Evolutionary conservation across 2,888 invertebrate species (phyloP).

Genomic region (Drosophila algonquin): DNA sequence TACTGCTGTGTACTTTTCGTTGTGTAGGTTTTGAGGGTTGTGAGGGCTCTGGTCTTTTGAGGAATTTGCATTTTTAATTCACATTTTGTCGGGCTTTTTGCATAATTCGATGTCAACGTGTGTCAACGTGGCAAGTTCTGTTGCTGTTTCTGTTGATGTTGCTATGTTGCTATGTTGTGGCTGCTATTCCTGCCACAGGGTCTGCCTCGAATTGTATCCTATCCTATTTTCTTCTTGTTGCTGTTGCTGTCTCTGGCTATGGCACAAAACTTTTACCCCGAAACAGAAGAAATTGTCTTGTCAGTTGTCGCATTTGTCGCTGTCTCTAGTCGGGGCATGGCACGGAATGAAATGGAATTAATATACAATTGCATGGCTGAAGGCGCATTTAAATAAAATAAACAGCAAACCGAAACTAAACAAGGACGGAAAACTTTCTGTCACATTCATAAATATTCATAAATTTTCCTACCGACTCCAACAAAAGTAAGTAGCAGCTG

Average conservation of each 20-base stretch:
- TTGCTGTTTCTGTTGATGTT: not conserved
- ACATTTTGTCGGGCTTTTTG: constrained; percentile 68
- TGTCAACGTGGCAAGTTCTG: constrained; percentile 58
- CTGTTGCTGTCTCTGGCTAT: constrained; percentile 45
- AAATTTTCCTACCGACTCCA: constrained; percentile 34
- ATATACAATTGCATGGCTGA: constrained; percentile 78
- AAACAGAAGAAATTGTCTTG: constrained; percentile 73
- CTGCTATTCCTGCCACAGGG: constrained; percentile 49
- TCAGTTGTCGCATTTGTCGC: constrained; percentile 78
- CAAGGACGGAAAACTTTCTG: constrained; percentile 60
- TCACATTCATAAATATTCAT: constrained; percentile 79
- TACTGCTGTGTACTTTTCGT: constrained; percentile 10
- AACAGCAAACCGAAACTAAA: constrained; percentile 41
- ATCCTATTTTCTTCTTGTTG: not conserved
- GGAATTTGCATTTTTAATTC: constrained; percentile 77
- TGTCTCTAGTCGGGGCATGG: constrained; percentile 44
- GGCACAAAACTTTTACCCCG: constrained; percentile 28
- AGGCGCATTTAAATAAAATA: constrained; percentile 79
- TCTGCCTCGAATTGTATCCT: not conserved
- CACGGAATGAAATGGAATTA: constrained; percentile 63
- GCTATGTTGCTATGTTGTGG: not conserved
- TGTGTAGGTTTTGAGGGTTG: constrained; percentile 13
- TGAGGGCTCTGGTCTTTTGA: constrained; percentile 15
- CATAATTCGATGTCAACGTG: constrained; percentile 73
- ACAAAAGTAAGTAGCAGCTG: constrained; percentile 55